A percentile compares a stretch with the other conserved stretches of the same genome.
phyloP scores from a whole-genome alignment of 2,797 vertebrate genomes.

The Galago senegalensis region DNA sequence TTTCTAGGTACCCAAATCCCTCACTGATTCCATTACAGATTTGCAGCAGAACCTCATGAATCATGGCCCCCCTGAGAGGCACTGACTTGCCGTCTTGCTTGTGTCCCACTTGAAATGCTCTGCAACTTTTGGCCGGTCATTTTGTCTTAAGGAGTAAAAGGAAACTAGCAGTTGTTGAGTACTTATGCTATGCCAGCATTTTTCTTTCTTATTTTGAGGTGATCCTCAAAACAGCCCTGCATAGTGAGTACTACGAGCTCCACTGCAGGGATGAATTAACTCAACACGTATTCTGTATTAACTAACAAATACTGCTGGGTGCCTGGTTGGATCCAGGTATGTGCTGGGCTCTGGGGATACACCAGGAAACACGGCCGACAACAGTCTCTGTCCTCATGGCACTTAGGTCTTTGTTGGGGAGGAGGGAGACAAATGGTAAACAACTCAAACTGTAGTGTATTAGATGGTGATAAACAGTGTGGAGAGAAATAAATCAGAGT shows the following conservation, averaged over 20 bases:
- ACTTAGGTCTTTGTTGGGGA: not conserved
- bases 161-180: not conserved
- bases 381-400: not conserved
- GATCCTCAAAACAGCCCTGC: not conserved
- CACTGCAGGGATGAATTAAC: not conserved
- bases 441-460: not conserved
- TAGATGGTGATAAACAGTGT: not conserved
- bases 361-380: not conserved
- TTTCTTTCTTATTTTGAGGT: constrained; percentile 23
- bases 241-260: not conserved
- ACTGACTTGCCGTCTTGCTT: no score
- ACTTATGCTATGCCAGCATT: not conserved
- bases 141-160: not conserved
- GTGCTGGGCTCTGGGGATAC: not conserved
- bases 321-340: not conserved
- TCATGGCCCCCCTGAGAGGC: not conserved
- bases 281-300: not conserved
- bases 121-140: not conserved
- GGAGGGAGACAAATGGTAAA: not conserved
- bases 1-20: not conserved
- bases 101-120: not conserved
- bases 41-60: not conserved
- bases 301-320: not conserved
- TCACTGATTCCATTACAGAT: not conserved
- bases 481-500: not conserved